Evolutionary conservation across 2,888 invertebrate genomes (phyloP).

Genomic region (Xanthia togata): DNA sequence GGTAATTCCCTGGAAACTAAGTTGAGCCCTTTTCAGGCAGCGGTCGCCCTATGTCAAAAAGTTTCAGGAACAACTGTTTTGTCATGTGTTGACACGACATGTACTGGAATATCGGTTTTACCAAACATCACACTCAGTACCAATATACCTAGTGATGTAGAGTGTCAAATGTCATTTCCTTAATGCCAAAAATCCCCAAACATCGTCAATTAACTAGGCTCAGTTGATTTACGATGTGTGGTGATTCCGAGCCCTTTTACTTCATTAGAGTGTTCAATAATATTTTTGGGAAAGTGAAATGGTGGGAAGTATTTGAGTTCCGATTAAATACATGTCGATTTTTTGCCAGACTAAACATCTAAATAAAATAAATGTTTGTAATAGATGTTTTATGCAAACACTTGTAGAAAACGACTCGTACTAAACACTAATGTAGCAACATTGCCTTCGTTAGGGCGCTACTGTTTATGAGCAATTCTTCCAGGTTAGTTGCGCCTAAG

Average conservation of each 20-base stretch:
- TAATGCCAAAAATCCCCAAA: background rate
- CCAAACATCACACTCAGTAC: background rate
- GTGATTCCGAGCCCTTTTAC: no score
- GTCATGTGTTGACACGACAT: conserved; percentile 38
- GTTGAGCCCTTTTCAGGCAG: conserved; percentile 43
- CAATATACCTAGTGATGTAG: background rate
- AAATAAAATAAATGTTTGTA: background rate
- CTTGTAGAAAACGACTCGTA: background rate
- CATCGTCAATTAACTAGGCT: background rate
- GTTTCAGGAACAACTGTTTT: conserved; percentile 42
- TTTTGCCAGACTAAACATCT: background rate
- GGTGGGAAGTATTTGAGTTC: no score
- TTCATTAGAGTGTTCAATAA: no score
- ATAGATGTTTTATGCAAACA: background rate
- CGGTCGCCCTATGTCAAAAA: conserved; percentile 59
- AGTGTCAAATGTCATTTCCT: background rate
- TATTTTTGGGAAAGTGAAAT: no score
- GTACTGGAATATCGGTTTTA: conserved; percentile 4
- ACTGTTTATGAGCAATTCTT: conserved; percentile 31
- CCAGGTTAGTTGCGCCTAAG: conserved; percentile 16
- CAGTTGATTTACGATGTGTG: no score
- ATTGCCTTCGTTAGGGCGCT: conserved; percentile 20
- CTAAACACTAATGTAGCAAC: conserved; percentile 8
- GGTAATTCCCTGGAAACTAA: conserved; percentile 45
- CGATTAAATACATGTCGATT: background rate